Evolutionary conservation across 2,797 vertebrate species (phyloP), one percentile per base, ranked within the genome.

Genomic region (Sebastolobus altivelis): DNA sequence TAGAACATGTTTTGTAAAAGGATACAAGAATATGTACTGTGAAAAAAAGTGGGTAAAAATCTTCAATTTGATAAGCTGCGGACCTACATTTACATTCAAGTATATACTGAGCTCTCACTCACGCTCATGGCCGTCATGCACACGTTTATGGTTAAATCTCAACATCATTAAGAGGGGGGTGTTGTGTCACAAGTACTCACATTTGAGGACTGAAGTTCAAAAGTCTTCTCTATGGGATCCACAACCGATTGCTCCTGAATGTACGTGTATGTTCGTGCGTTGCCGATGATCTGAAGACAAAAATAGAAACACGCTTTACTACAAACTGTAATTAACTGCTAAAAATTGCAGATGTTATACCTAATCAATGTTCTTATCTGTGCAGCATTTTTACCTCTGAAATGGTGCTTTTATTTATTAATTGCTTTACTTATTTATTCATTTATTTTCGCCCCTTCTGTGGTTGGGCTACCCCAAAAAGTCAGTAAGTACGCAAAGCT

Each of bases 221-320:
- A 97, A 3, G 92, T 96, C 75, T 96, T 97, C 82, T 96, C 87
- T 84, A 90, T 88, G 1, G 98, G 98, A 87, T 99, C 98, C 69
- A 99, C 97, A 29, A 99, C 85, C 0, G 99, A 99, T 74, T 98
- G 97, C 75, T 99, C 99, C 76, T 99, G 96, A 80, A 99, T 91
- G 0, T 99, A 99, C 0, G 98, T 99, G 89, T 94, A 97, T 6
- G 97, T 97, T 80, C 97, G 96, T 29, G 96, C 77, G 0, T 94
- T 96, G 35, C 99, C 99, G 2, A 99, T 98, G 66, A 99, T 94
- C 99, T 99, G 93, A 49, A 59, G 65, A 76, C 63, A 89, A 33
- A 90, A 0, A 82, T 7, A 22, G 29, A 75, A 8, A 72, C 0
- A 79, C 0, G 12, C 37, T 76, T 74, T 31, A 76, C 3, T 40